phyloP scores from a whole-genome alignment of 2,888 invertebrate genomes.

The Fragum whitleyi region DNA sequence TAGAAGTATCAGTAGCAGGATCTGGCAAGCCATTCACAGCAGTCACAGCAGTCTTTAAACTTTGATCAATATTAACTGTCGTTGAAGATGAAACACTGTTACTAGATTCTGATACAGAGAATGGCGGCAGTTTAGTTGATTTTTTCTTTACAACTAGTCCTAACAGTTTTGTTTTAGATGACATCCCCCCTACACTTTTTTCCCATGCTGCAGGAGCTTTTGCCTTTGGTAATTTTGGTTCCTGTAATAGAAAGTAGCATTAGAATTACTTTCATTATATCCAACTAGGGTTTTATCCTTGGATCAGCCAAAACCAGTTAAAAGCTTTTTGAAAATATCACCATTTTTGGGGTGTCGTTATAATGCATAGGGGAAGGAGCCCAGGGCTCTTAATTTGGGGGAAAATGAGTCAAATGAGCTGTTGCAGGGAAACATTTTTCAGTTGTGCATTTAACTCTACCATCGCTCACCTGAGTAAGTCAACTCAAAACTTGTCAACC shows the following conservation, averaged over 20 bases:
- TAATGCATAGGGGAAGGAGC: no score
- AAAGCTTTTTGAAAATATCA: not conserved
- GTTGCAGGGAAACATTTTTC: no score
- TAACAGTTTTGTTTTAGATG: conserved; percentile 68
- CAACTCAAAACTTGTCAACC: no score
- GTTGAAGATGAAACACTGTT: not conserved
- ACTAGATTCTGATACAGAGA: not conserved
- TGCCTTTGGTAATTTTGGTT: conserved; percentile 30
- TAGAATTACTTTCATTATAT: no score
- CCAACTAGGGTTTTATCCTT: no score
- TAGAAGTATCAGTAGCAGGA: not conserved
- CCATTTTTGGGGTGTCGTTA: not conserved
- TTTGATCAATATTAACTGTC: not conserved
- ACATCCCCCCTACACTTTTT: conserved; percentile 75
- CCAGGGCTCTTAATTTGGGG: no score
- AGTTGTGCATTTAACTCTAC: no score
- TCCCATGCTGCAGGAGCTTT: conserved; percentile 73
- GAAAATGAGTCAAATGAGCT: no score
- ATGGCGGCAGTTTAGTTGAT: conserved; percentile 15
- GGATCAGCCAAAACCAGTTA: not conserved
- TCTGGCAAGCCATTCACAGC: not conserved
- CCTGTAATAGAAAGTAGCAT: conserved; percentile 37
- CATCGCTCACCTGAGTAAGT: no score
- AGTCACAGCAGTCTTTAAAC: not conserved
- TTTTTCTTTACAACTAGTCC: conserved; percentile 76